Evolutionary conservation across 2,797 vertebrate species (phyloP).

Genomic region (Gymnothorax javanicus): DNA sequence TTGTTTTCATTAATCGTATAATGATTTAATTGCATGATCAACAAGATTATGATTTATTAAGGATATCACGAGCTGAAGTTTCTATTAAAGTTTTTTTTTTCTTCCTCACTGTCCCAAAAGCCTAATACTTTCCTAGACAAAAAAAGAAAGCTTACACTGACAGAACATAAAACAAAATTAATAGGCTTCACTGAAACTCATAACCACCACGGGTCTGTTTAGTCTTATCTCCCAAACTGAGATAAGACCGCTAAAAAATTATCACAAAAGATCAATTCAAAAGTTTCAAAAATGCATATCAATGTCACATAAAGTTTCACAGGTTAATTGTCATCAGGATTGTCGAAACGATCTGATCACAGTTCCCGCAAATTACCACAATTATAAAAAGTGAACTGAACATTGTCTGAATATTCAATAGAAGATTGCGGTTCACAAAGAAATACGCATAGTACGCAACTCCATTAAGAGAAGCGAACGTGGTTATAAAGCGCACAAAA

Average conservation of each 20-base stretch:
- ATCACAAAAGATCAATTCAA: background rate
- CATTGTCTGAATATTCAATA: background rate
- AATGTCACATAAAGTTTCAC: background rate
- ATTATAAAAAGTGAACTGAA: background rate
- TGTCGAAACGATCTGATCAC: background rate
- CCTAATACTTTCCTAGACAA: too few relatives aligned
- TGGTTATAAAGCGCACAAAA: too few relatives aligned
- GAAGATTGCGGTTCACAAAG: background rate
- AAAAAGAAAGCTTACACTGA: too few relatives aligned
- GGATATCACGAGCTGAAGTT: background rate
- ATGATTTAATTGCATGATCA: background rate
- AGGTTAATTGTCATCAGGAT: background rate
- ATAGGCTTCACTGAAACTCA: too few relatives aligned
- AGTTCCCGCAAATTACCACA: background rate
- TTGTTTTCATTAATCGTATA: background rate
- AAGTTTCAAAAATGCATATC: background rate
- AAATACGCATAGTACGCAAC: too few relatives aligned
- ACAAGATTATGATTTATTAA: background rate
- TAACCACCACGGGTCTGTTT: too few relatives aligned
- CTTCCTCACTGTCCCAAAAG: too few relatives aligned
- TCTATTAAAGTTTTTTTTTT: background rate
- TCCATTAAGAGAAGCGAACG: too few relatives aligned
- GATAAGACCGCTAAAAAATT: background rate
- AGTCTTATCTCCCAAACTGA: too few relatives aligned
- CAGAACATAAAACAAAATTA: too few relatives aligned